A percentile compares a stretch with the other conserved stretches of the same genome.
These are phyloP conservation scores for Spodoptera frugiperda DNA, from an alignment of 1,140 invertebrate species.

Conservation along the genomic window DNA sequence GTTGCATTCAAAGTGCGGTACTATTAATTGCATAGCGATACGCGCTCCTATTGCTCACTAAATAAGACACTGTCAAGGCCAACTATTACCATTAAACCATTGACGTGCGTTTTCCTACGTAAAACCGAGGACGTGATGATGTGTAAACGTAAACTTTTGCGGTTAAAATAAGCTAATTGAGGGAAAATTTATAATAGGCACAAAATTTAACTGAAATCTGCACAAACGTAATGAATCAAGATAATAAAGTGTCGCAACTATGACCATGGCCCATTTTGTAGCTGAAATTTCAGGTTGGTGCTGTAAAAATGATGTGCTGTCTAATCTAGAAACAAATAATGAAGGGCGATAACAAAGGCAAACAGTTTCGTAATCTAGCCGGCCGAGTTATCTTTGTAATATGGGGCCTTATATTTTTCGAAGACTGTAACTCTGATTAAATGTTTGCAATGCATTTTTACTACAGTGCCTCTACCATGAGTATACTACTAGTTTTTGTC, in stretches of 20 bases:
- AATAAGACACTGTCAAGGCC: no score
- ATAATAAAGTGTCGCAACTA: conserved; percentile 49
- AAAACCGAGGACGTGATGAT: no score
- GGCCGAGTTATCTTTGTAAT: conserved; percentile 19
- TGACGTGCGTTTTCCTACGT: no score
- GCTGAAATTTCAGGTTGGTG: conserved; percentile 51
- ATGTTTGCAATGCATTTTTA: conserved; percentile 3
- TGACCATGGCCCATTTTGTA: conserved; percentile 71
- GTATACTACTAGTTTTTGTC: no score
- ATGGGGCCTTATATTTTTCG: conserved; percentile 19
- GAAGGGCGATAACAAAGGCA: conserved; percentile 75
- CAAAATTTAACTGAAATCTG: not conserved
- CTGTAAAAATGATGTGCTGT: conserved; percentile 69
- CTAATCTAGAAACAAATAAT: conserved; percentile 79
- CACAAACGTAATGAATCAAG: conserved; percentile 50
- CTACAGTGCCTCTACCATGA: no score
- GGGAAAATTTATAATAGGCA: not conserved
- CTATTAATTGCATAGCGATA: no score
- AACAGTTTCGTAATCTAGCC: conserved; percentile 56
- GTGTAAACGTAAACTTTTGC: no score
- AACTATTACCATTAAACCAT: no score
- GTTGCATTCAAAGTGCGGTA: not conserved
- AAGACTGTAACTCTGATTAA: conserved; percentile 1
- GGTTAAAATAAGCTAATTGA: no score
- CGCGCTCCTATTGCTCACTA: no score